These are phyloP conservation scores for Rhinella marina DNA, from an alignment of 2,797 vertebrate genomes.

Conservation along the genomic window DNA sequence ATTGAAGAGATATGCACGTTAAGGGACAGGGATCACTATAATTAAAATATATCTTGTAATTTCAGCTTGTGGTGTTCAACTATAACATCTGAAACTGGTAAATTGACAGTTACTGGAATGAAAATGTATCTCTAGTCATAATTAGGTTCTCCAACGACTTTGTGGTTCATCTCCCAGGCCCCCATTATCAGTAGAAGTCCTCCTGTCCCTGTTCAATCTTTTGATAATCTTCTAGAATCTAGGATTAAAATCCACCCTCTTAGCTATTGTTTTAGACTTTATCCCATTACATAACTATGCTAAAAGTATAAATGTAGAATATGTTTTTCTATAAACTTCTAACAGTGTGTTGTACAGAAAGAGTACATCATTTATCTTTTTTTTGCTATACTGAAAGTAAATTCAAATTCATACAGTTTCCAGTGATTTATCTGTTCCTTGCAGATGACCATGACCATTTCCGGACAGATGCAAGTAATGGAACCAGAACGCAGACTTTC, in stretches of 20 bases:
- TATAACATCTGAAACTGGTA: background rate
- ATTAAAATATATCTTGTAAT: too few species aligned
- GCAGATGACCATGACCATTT: conserved; percentile 38
- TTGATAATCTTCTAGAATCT: background rate
- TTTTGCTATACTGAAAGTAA: background rate
- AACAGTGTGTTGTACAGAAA: background rate
- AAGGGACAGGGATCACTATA: too few species aligned
- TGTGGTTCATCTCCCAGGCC: background rate
- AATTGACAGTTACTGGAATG: background rate
- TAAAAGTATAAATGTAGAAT: background rate
- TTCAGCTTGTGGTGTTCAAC: too few species aligned
- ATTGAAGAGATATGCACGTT: too few species aligned
- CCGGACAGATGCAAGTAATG: conserved; percentile 37
- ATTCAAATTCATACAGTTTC: background rate
- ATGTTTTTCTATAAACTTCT: background rate
- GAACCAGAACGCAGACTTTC: background rate
- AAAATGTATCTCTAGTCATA: background rate
- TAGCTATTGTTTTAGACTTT: background rate
- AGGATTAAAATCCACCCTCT: background rate
- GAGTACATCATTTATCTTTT: background rate
- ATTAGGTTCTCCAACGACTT: background rate
- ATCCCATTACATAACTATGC: background rate
- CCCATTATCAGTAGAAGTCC: background rate
- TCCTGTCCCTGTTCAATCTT: background rate
- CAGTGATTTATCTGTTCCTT: conserved; percentile 34